Conservation (phyloP, 2,797 vertebrate species). For the Syndactyla subalaris region DNA sequence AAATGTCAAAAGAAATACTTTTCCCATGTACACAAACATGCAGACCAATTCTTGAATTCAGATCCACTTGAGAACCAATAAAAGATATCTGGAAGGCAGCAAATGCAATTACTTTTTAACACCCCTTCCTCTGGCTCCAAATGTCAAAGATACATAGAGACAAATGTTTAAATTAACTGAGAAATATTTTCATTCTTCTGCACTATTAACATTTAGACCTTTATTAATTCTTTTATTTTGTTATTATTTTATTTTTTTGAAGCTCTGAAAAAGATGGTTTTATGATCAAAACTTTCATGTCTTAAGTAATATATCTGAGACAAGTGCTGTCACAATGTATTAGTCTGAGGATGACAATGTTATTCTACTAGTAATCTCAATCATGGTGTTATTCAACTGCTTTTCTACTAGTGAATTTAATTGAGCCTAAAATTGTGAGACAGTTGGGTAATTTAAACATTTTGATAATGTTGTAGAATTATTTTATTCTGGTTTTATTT, state of each 20-base stretch:
- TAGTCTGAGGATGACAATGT: background rate
- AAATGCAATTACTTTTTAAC: constrained; percentile 54
- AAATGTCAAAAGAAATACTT: constrained; percentile 57
- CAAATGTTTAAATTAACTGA: constrained; percentile 57
- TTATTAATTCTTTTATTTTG: background rate
- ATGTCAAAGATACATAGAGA: constrained; percentile 60
- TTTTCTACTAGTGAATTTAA: constrained; percentile 17
- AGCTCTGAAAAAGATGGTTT: background rate
- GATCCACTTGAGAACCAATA: constrained; percentile 45
- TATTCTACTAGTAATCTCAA: constrained; percentile 1
- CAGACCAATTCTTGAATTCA: constrained; percentile 27
- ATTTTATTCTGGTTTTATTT: background rate
- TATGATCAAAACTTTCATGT: constrained; percentile 5
- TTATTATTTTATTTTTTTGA: constrained; percentile 39
- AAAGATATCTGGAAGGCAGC: constrained; percentile 51
- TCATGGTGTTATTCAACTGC: background rate
- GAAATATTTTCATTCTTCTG: constrained; percentile 45
- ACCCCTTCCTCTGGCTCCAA: constrained; percentile 42
- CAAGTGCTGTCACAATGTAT: background rate
- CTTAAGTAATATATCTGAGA: background rate
- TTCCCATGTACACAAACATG: background rate
- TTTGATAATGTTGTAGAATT: background rate
- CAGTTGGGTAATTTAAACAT: background rate
- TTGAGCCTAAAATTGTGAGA: background rate
- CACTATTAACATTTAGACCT: constrained; percentile 39